Evolutionary conservation across 2,797 vertebrate species (phyloP).

Genomic region (Oreochromis mossambicus): DNA sequence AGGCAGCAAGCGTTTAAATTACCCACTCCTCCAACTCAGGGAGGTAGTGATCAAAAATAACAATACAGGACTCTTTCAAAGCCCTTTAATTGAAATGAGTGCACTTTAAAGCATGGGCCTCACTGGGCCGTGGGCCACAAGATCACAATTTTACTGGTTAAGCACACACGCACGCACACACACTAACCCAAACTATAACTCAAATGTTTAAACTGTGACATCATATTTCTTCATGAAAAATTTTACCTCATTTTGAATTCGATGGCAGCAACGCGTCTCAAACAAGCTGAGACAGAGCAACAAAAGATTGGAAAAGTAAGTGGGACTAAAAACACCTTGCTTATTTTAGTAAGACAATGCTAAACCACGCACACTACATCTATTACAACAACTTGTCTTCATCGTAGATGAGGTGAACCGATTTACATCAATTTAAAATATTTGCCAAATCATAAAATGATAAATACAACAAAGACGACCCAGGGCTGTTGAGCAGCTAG

Average conservation of each 20-base stretch:
- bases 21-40: neutral
- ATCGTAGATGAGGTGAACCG: rapidly evolving
- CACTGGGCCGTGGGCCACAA: neutral
- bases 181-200: neutral
- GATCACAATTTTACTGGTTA: neutral
- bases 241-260: neutral
- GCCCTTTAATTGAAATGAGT: neutral
- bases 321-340: neutral
- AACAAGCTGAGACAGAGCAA: neutral
- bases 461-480: neutral
- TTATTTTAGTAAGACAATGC: neutral
- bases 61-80: neutral
- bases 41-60: neutral
- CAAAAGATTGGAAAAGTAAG: neutral
- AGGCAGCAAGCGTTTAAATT: neutral
- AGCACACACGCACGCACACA: neutral
- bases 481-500: neutral
- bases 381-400: neutral
- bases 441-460: neutral
- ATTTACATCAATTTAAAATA: neutral
- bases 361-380: neutral
- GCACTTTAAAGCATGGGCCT: neutral
- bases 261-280: neutral
- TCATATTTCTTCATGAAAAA: neutral
- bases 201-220: neutral